Conservation (phyloP, 2,113 vertebrate species). For the Gymnarchus niloticus region DNA sequence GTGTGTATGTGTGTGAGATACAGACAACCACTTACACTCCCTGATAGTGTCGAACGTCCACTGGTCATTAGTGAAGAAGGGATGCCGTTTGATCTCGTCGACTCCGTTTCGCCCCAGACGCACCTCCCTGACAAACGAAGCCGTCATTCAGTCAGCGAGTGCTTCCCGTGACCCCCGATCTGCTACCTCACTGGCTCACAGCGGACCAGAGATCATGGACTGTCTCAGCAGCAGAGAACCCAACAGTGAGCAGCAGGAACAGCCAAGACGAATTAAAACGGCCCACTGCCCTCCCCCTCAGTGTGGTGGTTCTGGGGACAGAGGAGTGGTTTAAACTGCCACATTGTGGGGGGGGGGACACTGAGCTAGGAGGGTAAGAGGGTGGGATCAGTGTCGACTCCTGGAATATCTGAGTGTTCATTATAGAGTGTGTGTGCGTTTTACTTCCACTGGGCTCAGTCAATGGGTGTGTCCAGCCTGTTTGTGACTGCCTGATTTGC, state of each 20-base stretch:
- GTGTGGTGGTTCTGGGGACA: neutral
- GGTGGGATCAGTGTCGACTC: conserved; percentile 10
- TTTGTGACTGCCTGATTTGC: conserved; percentile 29
- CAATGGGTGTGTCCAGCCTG: neutral
- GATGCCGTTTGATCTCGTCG: conserved; percentile 89
- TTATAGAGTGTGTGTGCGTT: conserved; percentile 18
- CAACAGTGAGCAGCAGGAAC: neutral
- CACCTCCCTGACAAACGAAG: conserved; percentile 76
- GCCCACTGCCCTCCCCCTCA: neutral
- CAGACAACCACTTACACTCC: conserved; percentile 76
- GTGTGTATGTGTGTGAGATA: neutral
- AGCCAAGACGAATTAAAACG: neutral
- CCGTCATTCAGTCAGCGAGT: neutral
- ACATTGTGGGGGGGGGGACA: conserved; percentile 61
- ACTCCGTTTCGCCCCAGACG: conserved; percentile 87
- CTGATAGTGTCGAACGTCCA: conserved; percentile 97
- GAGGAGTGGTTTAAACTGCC: conserved; percentile 49
- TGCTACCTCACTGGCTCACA: neutral
- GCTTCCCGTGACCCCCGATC: neutral
- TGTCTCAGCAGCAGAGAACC: neutral
- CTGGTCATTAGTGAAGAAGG: conserved; percentile 94
- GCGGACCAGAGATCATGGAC: neutral
- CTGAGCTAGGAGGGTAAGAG: conserved; percentile 46
- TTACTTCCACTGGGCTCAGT: neutral
- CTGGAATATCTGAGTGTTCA: conserved; percentile 14